phyloP scores from a whole-genome alignment of 2,797 vertebrate species.

The Protonibea diacanthus region DNA sequence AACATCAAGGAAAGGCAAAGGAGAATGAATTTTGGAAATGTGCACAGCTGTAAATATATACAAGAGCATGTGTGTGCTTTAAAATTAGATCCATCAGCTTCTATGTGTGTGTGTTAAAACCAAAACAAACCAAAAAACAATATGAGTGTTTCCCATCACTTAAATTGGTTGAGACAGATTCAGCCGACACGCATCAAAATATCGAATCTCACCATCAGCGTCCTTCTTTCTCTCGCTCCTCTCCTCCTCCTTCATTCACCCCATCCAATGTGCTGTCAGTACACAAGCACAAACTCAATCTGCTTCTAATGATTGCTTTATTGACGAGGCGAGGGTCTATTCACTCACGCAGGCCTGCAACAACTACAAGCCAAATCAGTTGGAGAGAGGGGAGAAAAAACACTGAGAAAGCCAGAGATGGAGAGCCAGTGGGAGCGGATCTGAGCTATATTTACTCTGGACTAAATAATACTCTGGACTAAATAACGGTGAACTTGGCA shows the following conservation, averaged over 20 bases:
- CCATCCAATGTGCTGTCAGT: constrained; percentile 61
- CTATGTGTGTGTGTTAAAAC: constrained; percentile 24
- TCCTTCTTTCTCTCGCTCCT: constrained; percentile 28
- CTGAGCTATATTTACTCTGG: constrained; percentile 59
- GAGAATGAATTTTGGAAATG: background rate
- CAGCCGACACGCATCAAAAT: constrained; percentile 71
- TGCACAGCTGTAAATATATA: constrained; percentile 12
- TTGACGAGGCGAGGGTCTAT: constrained; percentile 82
- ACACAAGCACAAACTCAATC: constrained; percentile 84
- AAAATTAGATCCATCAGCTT: constrained; percentile 22
- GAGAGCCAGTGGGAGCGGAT: constrained; percentile 27
- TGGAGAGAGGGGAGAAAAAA: constrained; percentile 44
- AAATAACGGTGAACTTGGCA: constrained; percentile 57
- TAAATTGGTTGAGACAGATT: constrained; percentile 73
- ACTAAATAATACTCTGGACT: constrained; percentile 48
- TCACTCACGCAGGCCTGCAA: constrained; percentile 71
- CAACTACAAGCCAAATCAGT: constrained; percentile 74
- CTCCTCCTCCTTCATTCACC: constrained; percentile 45
- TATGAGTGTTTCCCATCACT: constrained; percentile 59
- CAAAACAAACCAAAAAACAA: constrained; percentile 24
- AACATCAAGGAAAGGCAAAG: background rate
- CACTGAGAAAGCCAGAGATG: constrained; percentile 34
- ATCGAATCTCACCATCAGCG: constrained; percentile 66
- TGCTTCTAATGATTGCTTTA: constrained; percentile 86
- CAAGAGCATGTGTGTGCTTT: constrained; percentile 6